Evolutionary conservation across 2,888 invertebrate genomes (phyloP).

Genomic region (Gymnocheta viridis): DNA sequence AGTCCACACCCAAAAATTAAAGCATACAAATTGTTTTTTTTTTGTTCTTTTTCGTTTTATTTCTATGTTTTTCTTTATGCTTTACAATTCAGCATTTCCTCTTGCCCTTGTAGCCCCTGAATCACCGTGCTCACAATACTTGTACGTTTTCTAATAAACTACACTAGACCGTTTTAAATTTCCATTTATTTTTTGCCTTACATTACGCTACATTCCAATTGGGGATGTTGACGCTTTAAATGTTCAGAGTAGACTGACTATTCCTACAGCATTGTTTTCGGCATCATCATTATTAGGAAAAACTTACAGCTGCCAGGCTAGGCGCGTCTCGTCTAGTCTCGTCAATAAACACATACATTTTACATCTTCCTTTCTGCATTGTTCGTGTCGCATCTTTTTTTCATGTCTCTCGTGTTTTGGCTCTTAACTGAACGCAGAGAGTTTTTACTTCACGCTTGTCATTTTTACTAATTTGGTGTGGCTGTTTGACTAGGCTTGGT

Average conservation of each 20-base stretch:
- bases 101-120: conserved; percentile 32
- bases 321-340: conserved; percentile 63
- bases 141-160: conserved; percentile 35
- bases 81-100: conserved; percentile 43
- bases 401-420: neutral
- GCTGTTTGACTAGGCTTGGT: conserved; percentile 45
- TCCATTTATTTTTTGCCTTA: conserved; percentile 9
- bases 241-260: conserved; percentile 62
- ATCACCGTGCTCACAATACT: conserved; percentile 27
- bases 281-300: conserved; percentile 13
- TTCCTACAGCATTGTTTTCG: conserved; percentile 6
- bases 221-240: conserved; percentile 62
- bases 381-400: conserved; percentile 9
- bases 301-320: conserved; percentile 60
- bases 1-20: conserved; percentile 69
- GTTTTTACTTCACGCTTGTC: neutral
- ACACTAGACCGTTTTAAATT: conserved; percentile 9
- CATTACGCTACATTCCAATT: conserved; percentile 24
- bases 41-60: conserved; percentile 4
- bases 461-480: conserved; percentile 43
- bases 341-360: neutral
- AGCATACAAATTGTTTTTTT: conserved; percentile 44
- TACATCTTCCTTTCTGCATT: neutral
- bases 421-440: neutral
- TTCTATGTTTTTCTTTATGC: conserved; percentile 19